These are phyloP conservation scores for Pyrochroa serraticornis DNA, from an alignment of 2,888 invertebrate genomes.

Conservation along the genomic window DNA sequence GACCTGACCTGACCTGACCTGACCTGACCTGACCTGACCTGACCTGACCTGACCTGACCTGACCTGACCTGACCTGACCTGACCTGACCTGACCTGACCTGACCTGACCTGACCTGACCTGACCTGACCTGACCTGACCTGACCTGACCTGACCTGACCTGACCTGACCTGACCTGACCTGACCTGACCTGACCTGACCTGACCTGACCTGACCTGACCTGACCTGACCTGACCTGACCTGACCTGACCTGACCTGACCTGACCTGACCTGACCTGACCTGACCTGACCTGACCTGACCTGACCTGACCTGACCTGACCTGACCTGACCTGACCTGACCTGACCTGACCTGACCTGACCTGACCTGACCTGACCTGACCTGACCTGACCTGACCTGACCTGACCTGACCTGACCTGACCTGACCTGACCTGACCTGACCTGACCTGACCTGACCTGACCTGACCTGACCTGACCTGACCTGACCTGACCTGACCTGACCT, in stretches of 20 bases:
- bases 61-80: conserved; percentile 23
- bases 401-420: too few relatives aligned
- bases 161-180: conserved; percentile 19
- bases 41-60: conserved; percentile 24
- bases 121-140: conserved; percentile 22
- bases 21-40: conserved; percentile 26
- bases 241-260: conserved; percentile 13
- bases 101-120: conserved; percentile 23
- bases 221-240: conserved; percentile 15
- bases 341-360: too few relatives aligned
- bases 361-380: too few relatives aligned
- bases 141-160: conserved; percentile 23
- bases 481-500: too few relatives aligned
- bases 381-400: too few relatives aligned
- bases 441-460: too few relatives aligned
- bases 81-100: conserved; percentile 25
- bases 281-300: too few relatives aligned
- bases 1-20: conserved; percentile 24
- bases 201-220: conserved; percentile 9
- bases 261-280: too few relatives aligned
- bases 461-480: too few relatives aligned
- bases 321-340: too few relatives aligned
- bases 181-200: conserved; percentile 22
- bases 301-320: too few relatives aligned
- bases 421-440: too few relatives aligned